These are phyloP conservation scores for Neocrepidodera transversa DNA, from an alignment of 2,888 invertebrate species.

Conservation along the genomic window DNA sequence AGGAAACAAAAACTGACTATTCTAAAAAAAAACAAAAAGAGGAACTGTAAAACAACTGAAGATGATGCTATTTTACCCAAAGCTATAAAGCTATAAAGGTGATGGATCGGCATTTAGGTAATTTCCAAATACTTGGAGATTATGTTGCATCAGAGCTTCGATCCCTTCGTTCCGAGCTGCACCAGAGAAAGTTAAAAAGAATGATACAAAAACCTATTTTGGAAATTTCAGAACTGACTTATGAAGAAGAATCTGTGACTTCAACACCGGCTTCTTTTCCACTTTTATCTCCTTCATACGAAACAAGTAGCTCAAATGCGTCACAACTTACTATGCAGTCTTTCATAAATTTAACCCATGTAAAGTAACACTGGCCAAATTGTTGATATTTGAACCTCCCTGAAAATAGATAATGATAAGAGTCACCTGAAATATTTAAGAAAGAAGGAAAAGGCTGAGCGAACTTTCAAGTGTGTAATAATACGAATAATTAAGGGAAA, in stretches of 20 bases:
- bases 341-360: background rate
- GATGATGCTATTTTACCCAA: background rate
- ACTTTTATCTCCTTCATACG: background rate
- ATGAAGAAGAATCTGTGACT: background rate
- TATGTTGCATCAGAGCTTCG: constrained; percentile 7
- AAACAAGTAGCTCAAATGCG: background rate
- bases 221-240: background rate
- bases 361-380: background rate
- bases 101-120: background rate
- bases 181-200: background rate
- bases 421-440: constrained; percentile 9
- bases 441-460: too few relatives aligned
- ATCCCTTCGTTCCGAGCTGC: background rate
- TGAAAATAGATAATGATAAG: constrained; percentile 11
- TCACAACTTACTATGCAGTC: background rate
- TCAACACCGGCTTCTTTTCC: too few relatives aligned
- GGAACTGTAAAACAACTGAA: background rate
- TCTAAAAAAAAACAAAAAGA: background rate
- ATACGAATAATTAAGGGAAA: too few relatives aligned
- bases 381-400: constrained; percentile 5
- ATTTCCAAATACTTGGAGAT: constrained; percentile 5
- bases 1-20: background rate
- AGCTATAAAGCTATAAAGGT: too few relatives aligned
- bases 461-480: too few relatives aligned
- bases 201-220: constrained; percentile 1